Conservation (phyloP, 2,888 invertebrate genomes). For the Drosophila macrospina region DNA sequence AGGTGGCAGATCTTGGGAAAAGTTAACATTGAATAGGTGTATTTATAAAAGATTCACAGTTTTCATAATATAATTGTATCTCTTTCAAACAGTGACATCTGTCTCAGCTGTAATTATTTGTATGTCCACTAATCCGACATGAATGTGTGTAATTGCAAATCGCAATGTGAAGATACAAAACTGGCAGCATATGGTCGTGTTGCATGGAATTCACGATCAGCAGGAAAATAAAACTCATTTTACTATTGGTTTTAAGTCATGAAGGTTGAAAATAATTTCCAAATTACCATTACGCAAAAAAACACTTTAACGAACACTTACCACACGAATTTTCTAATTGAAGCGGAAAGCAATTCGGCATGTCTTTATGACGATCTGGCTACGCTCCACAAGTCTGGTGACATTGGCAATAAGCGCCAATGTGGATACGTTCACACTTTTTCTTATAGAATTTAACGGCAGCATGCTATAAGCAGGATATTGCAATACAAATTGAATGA, state of each 20-base stretch:
- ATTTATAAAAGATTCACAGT: not conserved
- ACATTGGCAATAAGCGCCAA: no score
- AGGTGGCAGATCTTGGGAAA: constrained; percentile 37
- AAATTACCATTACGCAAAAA: constrained; percentile 3
- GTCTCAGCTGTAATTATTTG: not conserved
- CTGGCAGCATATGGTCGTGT: not conserved
- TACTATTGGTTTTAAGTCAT: constrained; percentile 5
- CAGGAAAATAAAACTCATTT: constrained; percentile 17
- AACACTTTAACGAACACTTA: not conserved
- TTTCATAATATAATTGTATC: constrained; percentile 6
- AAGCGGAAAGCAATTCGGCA: not conserved
- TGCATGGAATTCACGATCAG: constrained; percentile 5
- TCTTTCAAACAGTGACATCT: constrained; percentile 12
- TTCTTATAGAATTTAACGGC: no score
- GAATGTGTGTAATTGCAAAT: not conserved
- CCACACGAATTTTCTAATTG: not conserved
- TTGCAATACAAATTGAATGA: no score
- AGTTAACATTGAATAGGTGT: constrained; percentile 12
- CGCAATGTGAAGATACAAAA: constrained; percentile 5
- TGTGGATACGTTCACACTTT: no score
- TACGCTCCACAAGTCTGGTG: no score
- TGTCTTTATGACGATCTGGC: no score
- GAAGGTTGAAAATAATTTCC: constrained; percentile 4
- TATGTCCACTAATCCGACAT: constrained; percentile 11
- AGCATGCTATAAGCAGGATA: no score